phyloP scores from a whole-genome alignment of 2,888 invertebrate genomes.

The Fragum whitleyi region DNA sequence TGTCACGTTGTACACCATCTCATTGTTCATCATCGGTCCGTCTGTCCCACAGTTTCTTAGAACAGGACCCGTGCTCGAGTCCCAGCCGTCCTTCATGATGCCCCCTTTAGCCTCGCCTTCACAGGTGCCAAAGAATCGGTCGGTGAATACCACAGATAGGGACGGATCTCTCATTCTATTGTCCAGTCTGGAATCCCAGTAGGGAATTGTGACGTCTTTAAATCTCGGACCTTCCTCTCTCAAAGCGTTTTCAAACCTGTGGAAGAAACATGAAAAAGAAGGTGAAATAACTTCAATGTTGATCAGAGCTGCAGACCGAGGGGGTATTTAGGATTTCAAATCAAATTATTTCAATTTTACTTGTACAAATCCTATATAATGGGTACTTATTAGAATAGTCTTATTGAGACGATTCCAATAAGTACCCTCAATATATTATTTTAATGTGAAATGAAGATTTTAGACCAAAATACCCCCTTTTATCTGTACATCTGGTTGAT shows the following conservation, averaged over 20 bases:
- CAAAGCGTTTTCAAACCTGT: constrained; percentile 76
- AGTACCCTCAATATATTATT: too few relatives aligned
- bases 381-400: too few relatives aligned
- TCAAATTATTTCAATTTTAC: too few relatives aligned
- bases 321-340: too few relatives aligned
- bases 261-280: neutral
- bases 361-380: too few relatives aligned
- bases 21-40: constrained; percentile 67
- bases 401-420: too few relatives aligned
- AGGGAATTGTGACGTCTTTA: constrained; percentile 71
- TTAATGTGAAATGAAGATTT: neutral
- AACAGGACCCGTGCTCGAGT: constrained; percentile 66
- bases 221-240: constrained; percentile 70
- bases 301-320: neutral
- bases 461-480: too few relatives aligned
- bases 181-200: constrained; percentile 77
- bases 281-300: neutral
- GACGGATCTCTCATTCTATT: constrained; percentile 59
- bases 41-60: constrained; percentile 70
- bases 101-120: constrained; percentile 71
- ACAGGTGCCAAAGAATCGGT: constrained; percentile 69
- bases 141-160: constrained; percentile 70
- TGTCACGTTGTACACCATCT: constrained; percentile 66
- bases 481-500: too few relatives aligned
- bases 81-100: constrained; percentile 71